phyloP scores from a whole-genome alignment of 2,797 vertebrate genomes.

The Girardinus metallicus region DNA sequence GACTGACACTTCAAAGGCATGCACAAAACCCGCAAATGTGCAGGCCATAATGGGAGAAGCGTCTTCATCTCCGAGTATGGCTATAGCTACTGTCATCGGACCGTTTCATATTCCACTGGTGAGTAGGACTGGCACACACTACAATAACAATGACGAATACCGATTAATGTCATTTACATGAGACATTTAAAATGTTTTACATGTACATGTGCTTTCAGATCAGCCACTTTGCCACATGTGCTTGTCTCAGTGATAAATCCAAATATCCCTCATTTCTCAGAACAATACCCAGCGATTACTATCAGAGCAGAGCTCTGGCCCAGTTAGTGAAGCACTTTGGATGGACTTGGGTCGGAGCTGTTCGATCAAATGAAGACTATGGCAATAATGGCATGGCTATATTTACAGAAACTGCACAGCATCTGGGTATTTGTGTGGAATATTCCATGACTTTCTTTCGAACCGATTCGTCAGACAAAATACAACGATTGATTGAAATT shows the following conservation, averaged over 20 bases:
- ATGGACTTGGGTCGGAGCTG: constrained; percentile 81
- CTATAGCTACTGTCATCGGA: constrained; percentile 68
- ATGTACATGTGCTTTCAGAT: constrained; percentile 58
- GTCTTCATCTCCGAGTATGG: constrained; percentile 71
- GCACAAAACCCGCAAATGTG: constrained; percentile 60
- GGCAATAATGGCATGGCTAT: constrained; percentile 73
- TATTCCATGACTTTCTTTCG: constrained; percentile 71
- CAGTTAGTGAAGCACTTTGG: constrained; percentile 78
- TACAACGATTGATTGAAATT: background rate
- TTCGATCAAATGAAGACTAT: constrained; percentile 75
- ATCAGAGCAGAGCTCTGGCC: constrained; percentile 79
- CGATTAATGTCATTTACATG: too few relatives aligned
- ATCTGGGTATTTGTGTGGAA: constrained; percentile 72
- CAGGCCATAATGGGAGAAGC: constrained; percentile 73
- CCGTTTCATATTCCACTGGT: constrained; percentile 74
- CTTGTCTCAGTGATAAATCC: constrained; percentile 77
- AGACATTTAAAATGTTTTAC: background rate
- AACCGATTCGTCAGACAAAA: constrained; percentile 29
- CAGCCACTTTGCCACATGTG: constrained; percentile 79
- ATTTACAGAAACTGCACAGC: constrained; percentile 58
- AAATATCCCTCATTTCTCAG: constrained; percentile 80
- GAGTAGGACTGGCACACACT: background rate
- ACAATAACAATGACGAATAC: fast-evolving
- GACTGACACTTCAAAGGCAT: constrained; percentile 19
- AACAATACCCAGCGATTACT: constrained; percentile 80